A percentile compares a stretch with the other conserved stretches of the same genome.
These are phyloP conservation scores for Nixonia krombeini DNA, from an alignment of 1,140 invertebrate species.

Conservation along the genomic window DNA sequence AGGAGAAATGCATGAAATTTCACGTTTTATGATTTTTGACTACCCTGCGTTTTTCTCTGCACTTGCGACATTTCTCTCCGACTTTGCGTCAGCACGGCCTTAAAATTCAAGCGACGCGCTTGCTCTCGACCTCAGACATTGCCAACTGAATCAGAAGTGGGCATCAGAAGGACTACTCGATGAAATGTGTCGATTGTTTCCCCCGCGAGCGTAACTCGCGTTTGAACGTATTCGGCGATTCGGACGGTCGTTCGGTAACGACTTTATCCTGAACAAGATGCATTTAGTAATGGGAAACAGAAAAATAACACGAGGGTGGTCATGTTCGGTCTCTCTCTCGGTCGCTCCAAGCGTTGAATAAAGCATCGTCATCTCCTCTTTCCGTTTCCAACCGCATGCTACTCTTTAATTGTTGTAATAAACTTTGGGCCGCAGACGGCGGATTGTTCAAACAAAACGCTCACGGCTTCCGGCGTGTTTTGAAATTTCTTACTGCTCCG, in stretches of 20 bases:
- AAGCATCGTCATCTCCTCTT: background rate
- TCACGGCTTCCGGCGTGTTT: constrained; percentile 8
- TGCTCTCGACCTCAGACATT: background rate
- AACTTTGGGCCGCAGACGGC: constrained; percentile 9
- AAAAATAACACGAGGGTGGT: background rate
- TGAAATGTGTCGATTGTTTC: no score
- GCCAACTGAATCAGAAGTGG: constrained; percentile 6
- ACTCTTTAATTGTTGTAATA: constrained; percentile 22
- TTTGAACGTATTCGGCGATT: no score
- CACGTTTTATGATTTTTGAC: background rate
- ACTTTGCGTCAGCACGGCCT: background rate
- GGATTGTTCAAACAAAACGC: background rate
- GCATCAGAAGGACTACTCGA: no score
- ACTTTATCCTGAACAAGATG: background rate
- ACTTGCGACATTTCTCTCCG: background rate
- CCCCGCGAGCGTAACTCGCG: no score
- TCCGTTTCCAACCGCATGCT: background rate
- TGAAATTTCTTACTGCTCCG: constrained; percentile 14
- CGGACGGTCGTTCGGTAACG: no score
- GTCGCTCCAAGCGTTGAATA: no score
- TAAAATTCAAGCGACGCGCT: constrained; percentile 8
- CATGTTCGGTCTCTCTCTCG: background rate
- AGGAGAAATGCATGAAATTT: no score
- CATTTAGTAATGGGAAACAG: background rate
- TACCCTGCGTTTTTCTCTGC: background rate